Percentiles rank a stretch among this genome's conserved stretches.
These are phyloP conservation scores for Phoenicopterus ruber DNA, from an alignment of 2,113 vertebrate species.

Conservation along the genomic window DNA sequence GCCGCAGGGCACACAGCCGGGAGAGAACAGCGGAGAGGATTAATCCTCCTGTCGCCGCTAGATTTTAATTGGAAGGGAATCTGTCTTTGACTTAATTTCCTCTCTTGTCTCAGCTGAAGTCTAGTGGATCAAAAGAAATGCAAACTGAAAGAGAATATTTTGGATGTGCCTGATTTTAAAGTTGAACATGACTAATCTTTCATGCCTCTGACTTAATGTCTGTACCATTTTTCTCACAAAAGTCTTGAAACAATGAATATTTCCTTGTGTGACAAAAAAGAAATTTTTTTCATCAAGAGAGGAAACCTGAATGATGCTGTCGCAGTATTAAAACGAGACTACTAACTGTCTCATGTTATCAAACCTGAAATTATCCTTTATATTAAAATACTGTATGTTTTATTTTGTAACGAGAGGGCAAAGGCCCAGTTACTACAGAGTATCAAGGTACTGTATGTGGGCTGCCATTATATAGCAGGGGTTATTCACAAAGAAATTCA, in stretches of 20 bases:
- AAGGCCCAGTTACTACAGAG: neutral
- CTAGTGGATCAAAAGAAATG: constrained; percentile 43
- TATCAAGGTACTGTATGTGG: neutral
- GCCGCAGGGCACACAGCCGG: rapidly evolving
- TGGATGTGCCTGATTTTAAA: neutral
- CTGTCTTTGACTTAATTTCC: constrained; percentile 19
- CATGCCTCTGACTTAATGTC: constrained; percentile 6
- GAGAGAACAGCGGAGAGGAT: neutral
- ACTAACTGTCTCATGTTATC: neutral
- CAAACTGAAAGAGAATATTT: constrained; percentile 32
- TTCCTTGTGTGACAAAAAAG: neutral
- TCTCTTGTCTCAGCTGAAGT: neutral
- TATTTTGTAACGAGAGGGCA: constrained; percentile 7
- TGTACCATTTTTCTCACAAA: neutral
- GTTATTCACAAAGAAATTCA: neutral
- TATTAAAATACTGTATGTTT: neutral
- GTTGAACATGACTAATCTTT: neutral
- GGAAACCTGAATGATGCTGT: neutral
- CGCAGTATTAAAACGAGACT: neutral
- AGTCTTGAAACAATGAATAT: neutral
- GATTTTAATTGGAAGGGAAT: constrained; percentile 39
- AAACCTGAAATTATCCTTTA: constrained; percentile 24
- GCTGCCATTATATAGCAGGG: neutral
- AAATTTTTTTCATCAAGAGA: neutral
- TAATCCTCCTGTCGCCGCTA: neutral